These are phyloP conservation scores for Amblyteles armatorius DNA, from an alignment of 2,888 invertebrate genomes.

Conservation along the genomic window DNA sequence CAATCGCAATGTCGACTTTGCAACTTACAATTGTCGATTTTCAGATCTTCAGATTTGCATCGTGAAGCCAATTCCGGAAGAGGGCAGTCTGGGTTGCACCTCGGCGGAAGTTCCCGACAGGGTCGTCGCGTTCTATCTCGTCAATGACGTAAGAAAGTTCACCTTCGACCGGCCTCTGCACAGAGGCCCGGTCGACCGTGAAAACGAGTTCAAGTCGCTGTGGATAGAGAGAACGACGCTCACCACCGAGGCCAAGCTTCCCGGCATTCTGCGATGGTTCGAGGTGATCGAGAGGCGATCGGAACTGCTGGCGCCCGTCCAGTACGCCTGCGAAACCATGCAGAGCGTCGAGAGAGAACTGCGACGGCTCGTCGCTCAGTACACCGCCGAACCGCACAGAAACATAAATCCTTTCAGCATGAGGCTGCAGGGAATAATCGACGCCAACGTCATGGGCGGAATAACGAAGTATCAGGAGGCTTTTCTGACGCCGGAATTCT, in stretches of 20 bases:
- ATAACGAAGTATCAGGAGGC: slow-evolving; percentile 98
- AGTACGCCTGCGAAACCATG: slow-evolving; percentile 97
- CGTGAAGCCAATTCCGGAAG: slow-evolving; percentile 94
- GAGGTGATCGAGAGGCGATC: slow-evolving; percentile 92
- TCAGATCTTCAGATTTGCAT: slow-evolving; percentile 97
- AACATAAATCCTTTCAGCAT: slow-evolving; percentile 97
- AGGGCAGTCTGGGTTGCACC: slow-evolving; percentile 86
- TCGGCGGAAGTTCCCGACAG: slow-evolving; percentile 92
- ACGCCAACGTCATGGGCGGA: slow-evolving; percentile 98
- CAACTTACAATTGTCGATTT: neutral
- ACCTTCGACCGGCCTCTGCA: slow-evolving; percentile 96
- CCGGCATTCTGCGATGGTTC: slow-evolving; percentile 98
- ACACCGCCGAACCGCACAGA: slow-evolving; percentile 91
- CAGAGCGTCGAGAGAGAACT: slow-evolving; percentile 95
- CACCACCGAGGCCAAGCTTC: slow-evolving; percentile 92
- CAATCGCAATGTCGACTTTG: neutral
- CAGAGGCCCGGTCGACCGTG: slow-evolving; percentile 95
- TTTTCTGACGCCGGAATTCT: slow-evolving; percentile 94
- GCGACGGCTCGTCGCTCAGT: slow-evolving; percentile 91
- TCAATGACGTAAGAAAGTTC: slow-evolving; percentile 95
- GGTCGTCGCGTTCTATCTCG: slow-evolving; percentile 95
- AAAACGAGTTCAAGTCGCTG: slow-evolving; percentile 97
- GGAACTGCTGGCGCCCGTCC: slow-evolving; percentile 93
- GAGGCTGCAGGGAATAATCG: slow-evolving; percentile 96
- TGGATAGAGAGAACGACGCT: slow-evolving; percentile 97